These are phyloP conservation scores for Parnassius apollo DNA, from an alignment of 2,888 invertebrate genomes.

Conservation along the genomic window DNA sequence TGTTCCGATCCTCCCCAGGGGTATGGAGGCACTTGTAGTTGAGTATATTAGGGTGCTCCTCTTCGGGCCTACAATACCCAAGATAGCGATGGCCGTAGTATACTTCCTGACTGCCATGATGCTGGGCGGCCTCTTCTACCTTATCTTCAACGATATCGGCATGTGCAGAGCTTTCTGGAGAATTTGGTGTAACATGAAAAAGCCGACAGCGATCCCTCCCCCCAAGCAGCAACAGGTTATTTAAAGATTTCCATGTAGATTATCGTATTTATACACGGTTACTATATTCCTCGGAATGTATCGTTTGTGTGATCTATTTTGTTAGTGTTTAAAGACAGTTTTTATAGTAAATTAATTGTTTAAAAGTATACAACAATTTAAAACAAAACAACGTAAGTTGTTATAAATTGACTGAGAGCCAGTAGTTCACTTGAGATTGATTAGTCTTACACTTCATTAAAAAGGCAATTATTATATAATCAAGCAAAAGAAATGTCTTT, in stretches of 20 bases:
- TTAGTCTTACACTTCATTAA: too few species aligned
- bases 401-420: too few species aligned
- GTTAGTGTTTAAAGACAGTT: too few species aligned
- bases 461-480: too few species aligned
- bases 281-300: too few species aligned
- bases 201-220: conserved; percentile 33
- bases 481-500: too few species aligned
- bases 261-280: not conserved
- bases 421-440: too few species aligned
- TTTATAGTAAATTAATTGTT: too few species aligned
- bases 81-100: conserved; percentile 82
- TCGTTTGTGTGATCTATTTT: too few species aligned
- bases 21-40: conserved; percentile 47
- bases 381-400: too few species aligned
- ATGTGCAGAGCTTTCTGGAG: conserved; percentile 84
- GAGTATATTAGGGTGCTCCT: conserved; percentile 39
- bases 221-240: conserved; percentile 7
- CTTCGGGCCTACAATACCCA: conserved; percentile 76
- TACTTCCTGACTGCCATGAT: conserved; percentile 75
- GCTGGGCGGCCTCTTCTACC: conserved; percentile 83
- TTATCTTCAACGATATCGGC: conserved; percentile 90
- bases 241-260: not conserved
- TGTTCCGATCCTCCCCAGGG: conserved; percentile 72
- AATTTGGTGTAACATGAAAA: conserved; percentile 83
- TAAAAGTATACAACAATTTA: too few species aligned